These are phyloP conservation scores for Sciurus vulgaris DNA, from an alignment of 2,797 vertebrate genomes.

Conservation along the genomic window DNA sequence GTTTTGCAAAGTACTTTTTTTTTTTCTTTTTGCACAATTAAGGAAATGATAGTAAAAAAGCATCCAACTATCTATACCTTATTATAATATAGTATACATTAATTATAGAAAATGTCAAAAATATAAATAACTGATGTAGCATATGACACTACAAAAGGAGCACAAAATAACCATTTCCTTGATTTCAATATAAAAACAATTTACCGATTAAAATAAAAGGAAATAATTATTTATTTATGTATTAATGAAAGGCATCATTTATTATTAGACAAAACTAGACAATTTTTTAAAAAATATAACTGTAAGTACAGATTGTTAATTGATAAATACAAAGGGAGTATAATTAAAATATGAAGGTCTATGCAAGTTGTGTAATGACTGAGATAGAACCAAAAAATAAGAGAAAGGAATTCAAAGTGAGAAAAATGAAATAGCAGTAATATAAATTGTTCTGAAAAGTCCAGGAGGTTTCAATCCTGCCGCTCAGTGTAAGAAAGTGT, in stretches of 20 bases:
- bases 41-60: neutral
- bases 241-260: neutral
- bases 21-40: neutral
- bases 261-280: neutral
- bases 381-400: neutral
- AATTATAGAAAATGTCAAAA: neutral
- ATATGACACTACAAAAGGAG: neutral
- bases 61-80: neutral
- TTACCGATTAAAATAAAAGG: neutral
- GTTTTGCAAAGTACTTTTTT: neutral
- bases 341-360: neutral
- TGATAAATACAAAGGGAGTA: neutral
- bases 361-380: neutral
- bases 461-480: neutral
- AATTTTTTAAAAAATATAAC: neutral
- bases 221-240: neutral
- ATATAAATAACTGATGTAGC: neutral
- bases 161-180: neutral
- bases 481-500: no score
- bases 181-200: slow-evolving; percentile 30
- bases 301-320: neutral
- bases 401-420: neutral
- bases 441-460: neutral
- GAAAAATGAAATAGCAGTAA: neutral
- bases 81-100: neutral